Evolutionary conservation across 2,888 invertebrate species (phyloP), one percentile per base, ranked within the genome.

Genomic region (Pyrocoelia pectoralis): DNA sequence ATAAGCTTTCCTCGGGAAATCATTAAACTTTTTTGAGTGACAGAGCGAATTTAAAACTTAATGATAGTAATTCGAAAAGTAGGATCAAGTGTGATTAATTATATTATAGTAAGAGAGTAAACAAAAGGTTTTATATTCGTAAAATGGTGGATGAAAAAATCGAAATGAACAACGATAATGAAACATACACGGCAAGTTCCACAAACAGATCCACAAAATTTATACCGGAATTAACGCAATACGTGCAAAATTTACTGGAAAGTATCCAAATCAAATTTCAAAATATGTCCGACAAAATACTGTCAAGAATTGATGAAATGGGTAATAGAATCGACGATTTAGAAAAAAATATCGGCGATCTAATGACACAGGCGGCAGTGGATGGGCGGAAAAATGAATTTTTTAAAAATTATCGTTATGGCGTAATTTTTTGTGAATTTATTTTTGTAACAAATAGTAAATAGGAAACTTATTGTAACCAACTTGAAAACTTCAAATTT

Each of bases 261-360:
- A 97, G 95, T 76, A 98, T 98, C 85, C 98, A 98, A 82, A 98
- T 98, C 77, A 97, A 97, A 81, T 98, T 99, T 80, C 97, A 98
- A 83, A 93, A 93, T 68, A 98, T 98, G 97, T 97, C 98, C 1
- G 98, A 99, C 82, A 97, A 98, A 83, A 97, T 99, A 72, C 92
- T 98, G 72, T 91, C 92, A 75, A 89, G 94, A 84, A 95, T 98
- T 84, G 98, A 98, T 85, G 98, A 98, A 81, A 98, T 98, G 98
- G 97, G 98, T 13, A 93, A 92, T 74, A 86, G 98, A 71, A 97
- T 99, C 75, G 98, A 98, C 82, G 98, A 98, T 80, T 84, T 98
- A 73, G 98, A 99, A 82, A 97, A 97, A 82, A 98, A 97, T 81
- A 97, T 99, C 72, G 95, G 95, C 18, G 98, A 98, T 79, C 86